Base-by-base conservation (phyloP, 1,140 invertebrate genomes). In the Drosophila repletoides region DNA sequence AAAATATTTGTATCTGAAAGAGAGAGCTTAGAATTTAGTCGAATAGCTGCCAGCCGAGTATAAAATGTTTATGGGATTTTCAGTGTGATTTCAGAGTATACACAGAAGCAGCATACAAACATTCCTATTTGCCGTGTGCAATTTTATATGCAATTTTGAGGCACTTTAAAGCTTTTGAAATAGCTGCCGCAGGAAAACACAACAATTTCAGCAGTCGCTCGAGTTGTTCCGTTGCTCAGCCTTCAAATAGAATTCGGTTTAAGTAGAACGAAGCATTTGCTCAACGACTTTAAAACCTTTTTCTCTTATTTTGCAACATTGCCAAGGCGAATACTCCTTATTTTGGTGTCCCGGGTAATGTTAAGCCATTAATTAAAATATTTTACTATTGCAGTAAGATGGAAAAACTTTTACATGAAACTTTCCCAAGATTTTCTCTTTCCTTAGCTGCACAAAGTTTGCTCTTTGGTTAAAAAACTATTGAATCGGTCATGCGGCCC, bases 311-410 rank as follows among this genome's bases (percentile, higher is more conserved):
- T 51, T 17, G 34, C 58, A 14, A 31, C n/a, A 19, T 4, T 52
- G 58, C 58, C 48, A 43, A 10, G 45, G 53, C 14, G 19, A 3
- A 40, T n/a, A 24, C 29, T 45, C 10, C 2, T 28, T 28, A 28
- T 45, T 15, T 2, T 17, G 21, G 9, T 9, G 7, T 36, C 49
- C 24, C 19, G 5, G 12, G 17, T 12, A 34, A 51, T 15, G 28
- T 19, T 21, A 3, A 36, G 5, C 43, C 55, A 59, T 59, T 59
- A 59, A 59, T 59, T 59, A 59, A 59, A 59, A 59, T 36, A 48
- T 48, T 48, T 59, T 31, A 12, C 29, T 19, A 22, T n/a, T 36
- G 24, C 31, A 21, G 9, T 5, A n/a, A 9, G 38, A 46, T 14
- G 14, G 21, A 22, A 26, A 49, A 65, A 58, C 19, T 65, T 65